phyloP scores from a whole-genome alignment of 2,797 vertebrate species.

The Ficedula albicollis region DNA sequence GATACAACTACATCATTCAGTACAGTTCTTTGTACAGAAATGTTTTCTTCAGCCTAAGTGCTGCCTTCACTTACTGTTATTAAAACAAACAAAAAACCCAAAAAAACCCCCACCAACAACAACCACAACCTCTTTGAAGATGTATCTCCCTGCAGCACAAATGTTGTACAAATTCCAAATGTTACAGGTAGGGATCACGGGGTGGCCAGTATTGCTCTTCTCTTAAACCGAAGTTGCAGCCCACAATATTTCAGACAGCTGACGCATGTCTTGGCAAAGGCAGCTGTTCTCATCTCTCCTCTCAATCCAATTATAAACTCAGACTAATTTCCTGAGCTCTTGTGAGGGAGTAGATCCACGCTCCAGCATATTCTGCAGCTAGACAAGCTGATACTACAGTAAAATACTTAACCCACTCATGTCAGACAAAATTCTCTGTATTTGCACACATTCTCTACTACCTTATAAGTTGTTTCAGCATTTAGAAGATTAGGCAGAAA shows the following conservation, averaged over 20 bases:
- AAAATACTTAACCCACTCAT: not conserved
- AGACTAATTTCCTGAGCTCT: constrained; percentile 25
- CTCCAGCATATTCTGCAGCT: not conserved
- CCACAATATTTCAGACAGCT: not conserved
- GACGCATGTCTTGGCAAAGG: rapidly evolving
- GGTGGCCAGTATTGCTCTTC: not conserved
- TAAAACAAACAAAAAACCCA: not conserved
- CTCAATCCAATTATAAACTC: constrained; percentile 37
- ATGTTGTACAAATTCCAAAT: not conserved
- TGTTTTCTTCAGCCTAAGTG: not conserved
- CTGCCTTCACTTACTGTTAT: not conserved
- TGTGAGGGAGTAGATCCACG: not conserved
- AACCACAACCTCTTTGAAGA: not conserved
- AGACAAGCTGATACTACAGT: not conserved
- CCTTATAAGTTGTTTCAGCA: not conserved
- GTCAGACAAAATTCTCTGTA: not conserved
- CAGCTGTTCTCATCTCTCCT: not conserved
- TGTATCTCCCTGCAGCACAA: not conserved
- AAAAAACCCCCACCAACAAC: not conserved
- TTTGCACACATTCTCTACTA: not conserved
- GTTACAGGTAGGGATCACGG: not conserved
- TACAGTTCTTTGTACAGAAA: not conserved
- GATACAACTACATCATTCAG: not conserved
- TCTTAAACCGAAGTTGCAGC: not conserved
- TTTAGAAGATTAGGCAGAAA: not conserved